Conservation (phyloP, 2,797 vertebrate genomes). For the Premnoplex brunnescens region DNA sequence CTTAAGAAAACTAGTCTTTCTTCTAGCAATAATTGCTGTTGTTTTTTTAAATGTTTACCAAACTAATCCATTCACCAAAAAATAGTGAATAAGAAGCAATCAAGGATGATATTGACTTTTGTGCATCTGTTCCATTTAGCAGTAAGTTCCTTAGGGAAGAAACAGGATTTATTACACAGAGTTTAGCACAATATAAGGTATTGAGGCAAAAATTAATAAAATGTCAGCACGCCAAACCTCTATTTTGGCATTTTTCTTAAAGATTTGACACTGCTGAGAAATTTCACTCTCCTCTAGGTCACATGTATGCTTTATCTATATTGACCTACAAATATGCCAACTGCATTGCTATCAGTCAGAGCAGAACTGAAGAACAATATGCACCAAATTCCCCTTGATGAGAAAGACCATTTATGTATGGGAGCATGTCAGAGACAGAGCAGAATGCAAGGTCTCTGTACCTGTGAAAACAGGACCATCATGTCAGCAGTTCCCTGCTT, state of each 20-base stretch:
- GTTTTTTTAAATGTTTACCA: background rate
- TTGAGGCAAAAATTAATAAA: background rate
- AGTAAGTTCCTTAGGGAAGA: background rate
- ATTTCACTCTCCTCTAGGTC: background rate
- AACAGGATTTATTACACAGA: background rate
- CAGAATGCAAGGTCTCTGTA: background rate
- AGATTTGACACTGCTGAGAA: background rate
- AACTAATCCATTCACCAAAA: background rate
- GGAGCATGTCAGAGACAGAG: background rate
- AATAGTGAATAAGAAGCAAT: background rate
- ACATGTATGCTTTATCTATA: background rate
- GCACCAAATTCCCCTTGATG: background rate
- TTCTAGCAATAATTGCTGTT: background rate
- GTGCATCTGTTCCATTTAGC: background rate
- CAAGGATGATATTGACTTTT: background rate
- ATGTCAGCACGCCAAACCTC: rapidly evolving
- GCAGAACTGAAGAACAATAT: background rate
- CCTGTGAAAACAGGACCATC: background rate
- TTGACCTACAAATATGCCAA: background rate
- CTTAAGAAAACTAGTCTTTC: background rate
- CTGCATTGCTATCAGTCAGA: background rate
- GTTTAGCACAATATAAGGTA: background rate
- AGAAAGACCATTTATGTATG: background rate
- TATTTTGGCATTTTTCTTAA: background rate
- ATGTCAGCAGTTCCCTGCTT: background rate